Evolutionary conservation across 2,113 vertebrate genomes (phyloP).

Genomic region (Aspiorhynchus laticeps): DNA sequence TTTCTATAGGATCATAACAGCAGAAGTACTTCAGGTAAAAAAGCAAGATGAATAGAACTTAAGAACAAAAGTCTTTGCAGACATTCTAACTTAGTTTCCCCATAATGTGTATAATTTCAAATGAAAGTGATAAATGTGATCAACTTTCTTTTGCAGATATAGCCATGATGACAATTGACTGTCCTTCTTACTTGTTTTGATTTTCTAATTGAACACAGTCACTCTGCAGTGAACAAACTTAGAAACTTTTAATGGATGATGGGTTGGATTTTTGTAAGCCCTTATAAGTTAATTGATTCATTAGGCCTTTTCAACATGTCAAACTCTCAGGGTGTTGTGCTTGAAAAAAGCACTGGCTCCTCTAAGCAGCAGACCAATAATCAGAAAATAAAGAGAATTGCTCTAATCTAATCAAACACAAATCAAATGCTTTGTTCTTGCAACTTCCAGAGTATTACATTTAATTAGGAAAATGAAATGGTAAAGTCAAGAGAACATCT

Average conservation of each 20-base stretch:
- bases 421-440: constrained; percentile 1
- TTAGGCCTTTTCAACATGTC: neutral
- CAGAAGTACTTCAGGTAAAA: neutral
- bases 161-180: neutral
- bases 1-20: constrained; percentile 4
- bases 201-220: neutral
- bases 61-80: neutral
- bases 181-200: neutral
- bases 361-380: neutral
- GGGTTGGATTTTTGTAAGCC: neutral
- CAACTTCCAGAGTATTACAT: neutral
- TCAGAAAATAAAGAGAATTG: neutral
- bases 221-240: neutral
- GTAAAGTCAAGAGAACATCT: neutral
- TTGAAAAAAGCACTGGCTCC: too few species aligned
- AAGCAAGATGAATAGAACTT: neutral
- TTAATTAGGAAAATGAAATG: neutral
- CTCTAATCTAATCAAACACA: constrained; percentile 1
- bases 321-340: neutral
- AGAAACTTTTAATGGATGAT: neutral
- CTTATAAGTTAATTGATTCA: neutral
- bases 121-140: neutral
- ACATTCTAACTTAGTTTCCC: neutral
- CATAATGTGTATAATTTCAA: neutral
- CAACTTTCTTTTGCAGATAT: neutral